Conservation (phyloP, 1,140 invertebrate species). For the Neodiprion pinetum region DNA sequence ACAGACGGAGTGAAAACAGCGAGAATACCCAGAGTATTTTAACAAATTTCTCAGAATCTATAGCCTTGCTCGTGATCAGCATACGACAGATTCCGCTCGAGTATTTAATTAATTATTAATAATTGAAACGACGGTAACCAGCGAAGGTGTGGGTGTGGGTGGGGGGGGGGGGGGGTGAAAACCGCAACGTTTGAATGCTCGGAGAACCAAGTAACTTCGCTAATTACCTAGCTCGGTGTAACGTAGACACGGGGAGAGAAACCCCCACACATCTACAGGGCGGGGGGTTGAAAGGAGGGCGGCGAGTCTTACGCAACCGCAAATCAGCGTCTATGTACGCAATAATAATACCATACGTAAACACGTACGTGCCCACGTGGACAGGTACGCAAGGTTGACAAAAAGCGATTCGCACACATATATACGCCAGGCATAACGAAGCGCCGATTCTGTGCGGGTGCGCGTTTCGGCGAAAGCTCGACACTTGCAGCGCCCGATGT, state of each 20-base stretch:
- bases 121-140: neutral
- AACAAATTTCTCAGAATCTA: neutral
- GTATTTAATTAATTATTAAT: slow-evolving; percentile 4
- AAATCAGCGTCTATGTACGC: no score
- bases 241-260: neutral
- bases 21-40: neutral
- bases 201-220: slow-evolving; percentile 2
- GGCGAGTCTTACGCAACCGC: no score
- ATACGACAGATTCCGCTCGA: neutral
- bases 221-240: neutral
- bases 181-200: slow-evolving; percentile 5
- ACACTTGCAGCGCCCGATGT: neutral
- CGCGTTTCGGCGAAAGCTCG: no score
- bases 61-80: neutral
- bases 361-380: neutral
- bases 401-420: no score
- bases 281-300: no score
- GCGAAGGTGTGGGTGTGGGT: neutral
- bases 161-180: neutral
- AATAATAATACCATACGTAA: neutral
- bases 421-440: no score
- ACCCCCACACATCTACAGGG: neutral
- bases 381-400: no score
- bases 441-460: no score
- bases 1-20: neutral